A percentile compares a stretch with the other conserved stretches of the same genome.
Evolutionary conservation across 2,888 invertebrate species (phyloP).

Genomic region (Metallyticus violacea): DNA sequence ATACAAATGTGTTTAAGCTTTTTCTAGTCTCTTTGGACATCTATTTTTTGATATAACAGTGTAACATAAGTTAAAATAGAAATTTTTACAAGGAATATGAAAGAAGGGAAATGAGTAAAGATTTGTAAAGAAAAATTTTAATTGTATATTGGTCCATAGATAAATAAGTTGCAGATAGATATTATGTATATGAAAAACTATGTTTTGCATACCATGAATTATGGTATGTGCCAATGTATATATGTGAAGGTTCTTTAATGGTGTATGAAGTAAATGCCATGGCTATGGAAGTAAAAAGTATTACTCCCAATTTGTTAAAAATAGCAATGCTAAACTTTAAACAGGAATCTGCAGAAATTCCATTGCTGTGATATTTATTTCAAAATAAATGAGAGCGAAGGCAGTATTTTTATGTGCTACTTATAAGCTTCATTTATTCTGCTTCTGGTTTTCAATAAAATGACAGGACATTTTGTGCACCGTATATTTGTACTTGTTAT

Average conservation of each 20-base stretch:
- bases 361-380: neutral
- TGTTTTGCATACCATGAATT: neutral
- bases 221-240: slow-evolving; percentile 6
- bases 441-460: slow-evolving; percentile 12
- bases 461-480: slow-evolving; percentile 2
- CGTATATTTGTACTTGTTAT: no score
- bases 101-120: neutral
- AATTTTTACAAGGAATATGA: slow-evolving; percentile 6
- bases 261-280: neutral
- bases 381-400: neutral
- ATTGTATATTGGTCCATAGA: neutral
- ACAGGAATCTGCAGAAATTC: neutral
- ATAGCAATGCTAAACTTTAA: neutral
- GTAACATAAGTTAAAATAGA: slow-evolving; percentile 8
- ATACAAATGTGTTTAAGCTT: neutral
- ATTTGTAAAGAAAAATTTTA: neutral
- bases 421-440: slow-evolving; percentile 4
- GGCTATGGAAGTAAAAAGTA: neutral
- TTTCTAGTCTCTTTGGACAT: slow-evolving; percentile 15
- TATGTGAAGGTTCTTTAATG: slow-evolving; percentile 5
- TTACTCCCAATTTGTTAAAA: neutral
- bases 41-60: slow-evolving; percentile 15
- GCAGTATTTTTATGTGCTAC: slow-evolving; percentile 14
- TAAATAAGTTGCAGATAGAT: neutral
- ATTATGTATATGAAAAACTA: neutral